phyloP scores from a whole-genome alignment of 2,113 vertebrate species.

The Paramormyrops kingsleyae region DNA sequence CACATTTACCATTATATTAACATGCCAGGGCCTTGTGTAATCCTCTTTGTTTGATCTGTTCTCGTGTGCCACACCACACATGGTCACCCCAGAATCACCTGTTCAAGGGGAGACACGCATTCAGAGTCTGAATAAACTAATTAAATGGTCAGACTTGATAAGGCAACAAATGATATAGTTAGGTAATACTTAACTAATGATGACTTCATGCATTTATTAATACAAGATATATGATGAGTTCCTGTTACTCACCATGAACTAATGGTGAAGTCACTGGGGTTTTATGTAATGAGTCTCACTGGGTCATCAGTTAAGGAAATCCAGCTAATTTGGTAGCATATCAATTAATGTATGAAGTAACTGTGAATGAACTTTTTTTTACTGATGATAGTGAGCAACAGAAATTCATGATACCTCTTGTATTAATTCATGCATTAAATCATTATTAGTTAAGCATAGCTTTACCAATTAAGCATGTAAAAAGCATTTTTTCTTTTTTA shows the following conservation, averaged over 20 bases:
- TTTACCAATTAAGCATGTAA: background rate
- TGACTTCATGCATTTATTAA: background rate
- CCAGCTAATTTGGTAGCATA: background rate
- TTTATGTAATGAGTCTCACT: background rate
- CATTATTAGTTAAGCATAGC: background rate
- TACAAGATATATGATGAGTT: background rate
- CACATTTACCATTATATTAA: conserved; percentile 52
- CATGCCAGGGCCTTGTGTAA: conserved; percentile 64
- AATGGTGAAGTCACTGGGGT: background rate
- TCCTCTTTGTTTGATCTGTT: fast-evolving
- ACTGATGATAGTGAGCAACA: background rate
- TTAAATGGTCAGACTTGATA: background rate
- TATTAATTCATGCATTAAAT: background rate
- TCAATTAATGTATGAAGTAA: background rate
- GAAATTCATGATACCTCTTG: background rate
- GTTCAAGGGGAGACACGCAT: background rate
- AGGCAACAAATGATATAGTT: background rate
- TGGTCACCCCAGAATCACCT: conserved; percentile 61
- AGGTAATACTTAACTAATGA: background rate
- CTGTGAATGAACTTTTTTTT: background rate
- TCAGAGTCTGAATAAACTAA: background rate
- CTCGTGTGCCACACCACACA: conserved; percentile 71
- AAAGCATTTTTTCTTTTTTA: background rate
- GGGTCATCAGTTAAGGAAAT: background rate
- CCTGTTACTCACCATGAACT: background rate